These are phyloP conservation scores for Xestia rhomboidea DNA, from an alignment of 2,888 invertebrate species.

Conservation along the genomic window DNA sequence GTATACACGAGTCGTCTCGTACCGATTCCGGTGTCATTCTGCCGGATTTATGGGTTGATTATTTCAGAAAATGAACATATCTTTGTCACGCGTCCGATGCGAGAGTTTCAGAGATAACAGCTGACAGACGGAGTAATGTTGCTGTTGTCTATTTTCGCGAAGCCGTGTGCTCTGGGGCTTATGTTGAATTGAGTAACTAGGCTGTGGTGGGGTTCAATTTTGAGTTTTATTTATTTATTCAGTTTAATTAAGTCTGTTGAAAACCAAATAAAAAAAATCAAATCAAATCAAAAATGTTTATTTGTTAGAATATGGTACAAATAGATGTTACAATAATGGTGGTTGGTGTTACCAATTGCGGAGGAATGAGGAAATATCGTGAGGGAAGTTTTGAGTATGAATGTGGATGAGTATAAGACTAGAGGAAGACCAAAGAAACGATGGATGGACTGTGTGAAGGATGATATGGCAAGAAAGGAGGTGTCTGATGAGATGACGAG, in stretches of 20 bases:
- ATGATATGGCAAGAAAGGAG: no score
- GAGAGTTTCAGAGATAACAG: conserved; percentile 68
- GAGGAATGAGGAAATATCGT: no score
- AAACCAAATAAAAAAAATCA: no score
- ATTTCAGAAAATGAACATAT: conserved; percentile 79
- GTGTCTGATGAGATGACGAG: no score
- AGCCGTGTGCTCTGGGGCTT: conserved; percentile 49
- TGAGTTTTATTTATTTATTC: conserved; percentile 8
- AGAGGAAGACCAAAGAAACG: no score
- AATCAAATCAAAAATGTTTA: no score
- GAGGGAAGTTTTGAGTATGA: no score
- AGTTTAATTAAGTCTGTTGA: neutral
- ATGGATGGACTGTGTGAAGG: no score
- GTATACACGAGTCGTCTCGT: conserved; percentile 53
- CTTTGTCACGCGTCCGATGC: conserved; percentile 70
- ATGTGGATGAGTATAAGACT: no score
- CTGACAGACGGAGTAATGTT: conserved; percentile 67
- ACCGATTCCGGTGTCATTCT: conserved; percentile 68
- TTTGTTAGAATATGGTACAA: no score
- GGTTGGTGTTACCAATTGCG: no score
- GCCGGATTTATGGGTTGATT: conserved; percentile 78
- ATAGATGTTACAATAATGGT: no score
- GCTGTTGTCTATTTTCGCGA: conserved; percentile 57
- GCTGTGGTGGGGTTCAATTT: conserved; percentile 45
- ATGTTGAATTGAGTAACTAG: conserved; percentile 51